Conservation (phyloP, 2,797 vertebrate genomes). For the Martes flavigula region DNA sequence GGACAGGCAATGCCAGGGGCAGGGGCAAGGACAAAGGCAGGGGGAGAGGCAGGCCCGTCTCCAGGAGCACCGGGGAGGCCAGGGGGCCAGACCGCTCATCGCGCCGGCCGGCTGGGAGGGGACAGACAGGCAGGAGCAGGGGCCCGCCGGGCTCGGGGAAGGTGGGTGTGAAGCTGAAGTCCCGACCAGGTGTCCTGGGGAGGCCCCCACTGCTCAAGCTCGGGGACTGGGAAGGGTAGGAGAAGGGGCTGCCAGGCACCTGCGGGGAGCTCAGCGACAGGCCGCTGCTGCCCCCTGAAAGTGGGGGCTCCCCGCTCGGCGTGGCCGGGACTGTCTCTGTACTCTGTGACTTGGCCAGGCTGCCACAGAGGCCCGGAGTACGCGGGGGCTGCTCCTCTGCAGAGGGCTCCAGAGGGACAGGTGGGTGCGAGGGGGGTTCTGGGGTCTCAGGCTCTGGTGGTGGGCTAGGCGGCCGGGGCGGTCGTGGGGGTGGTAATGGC, state of each 20-base stretch:
- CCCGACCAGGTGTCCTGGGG: conserved; percentile 96
- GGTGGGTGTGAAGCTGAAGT: conserved; percentile 95
- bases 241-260: conserved; percentile 95
- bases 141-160: conserved; percentile 93
- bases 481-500: conserved; percentile 11
- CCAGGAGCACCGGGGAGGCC: conserved; percentile 71
- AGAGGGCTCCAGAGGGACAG: conserved; percentile 84
- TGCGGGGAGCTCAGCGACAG: conserved; percentile 93
- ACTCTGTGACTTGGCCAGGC: conserved; percentile 93
- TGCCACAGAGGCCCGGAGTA: conserved; percentile 92
- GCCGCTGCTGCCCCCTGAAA: conserved; percentile 88
- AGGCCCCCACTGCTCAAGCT: conserved; percentile 91
- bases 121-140: conserved; percentile 79
- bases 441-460: conserved; percentile 50
- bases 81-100: conserved; percentile 88
- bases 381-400: conserved; percentile 94
- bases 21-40: conserved; percentile 79
- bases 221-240: conserved; percentile 96
- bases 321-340: conserved; percentile 93
- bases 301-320: conserved; percentile 91
- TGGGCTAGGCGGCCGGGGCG: conserved; percentile 58
- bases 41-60: conserved; percentile 80
- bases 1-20: conserved; percentile 82
- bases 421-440: background rate
- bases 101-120: conserved; percentile 88